phyloP scores from a whole-genome alignment of 53 echinoderm and acorn worm species.

The Temnopleurus reevesii region DNA sequence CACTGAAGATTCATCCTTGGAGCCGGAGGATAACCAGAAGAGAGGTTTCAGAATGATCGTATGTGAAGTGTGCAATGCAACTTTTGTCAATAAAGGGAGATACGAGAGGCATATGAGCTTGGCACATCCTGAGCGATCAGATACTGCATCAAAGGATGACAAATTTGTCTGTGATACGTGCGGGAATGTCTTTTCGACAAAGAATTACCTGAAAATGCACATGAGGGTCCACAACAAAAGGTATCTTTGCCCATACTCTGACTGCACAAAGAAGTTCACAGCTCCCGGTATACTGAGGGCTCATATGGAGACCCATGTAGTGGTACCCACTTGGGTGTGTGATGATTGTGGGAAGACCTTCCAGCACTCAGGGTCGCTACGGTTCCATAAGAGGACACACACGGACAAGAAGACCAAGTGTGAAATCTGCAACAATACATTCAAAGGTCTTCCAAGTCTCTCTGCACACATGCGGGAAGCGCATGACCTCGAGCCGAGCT shows the following conservation, averaged over 20 bases:
- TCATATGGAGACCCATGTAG: background rate
- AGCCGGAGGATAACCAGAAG: background rate
- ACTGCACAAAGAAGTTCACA: background rate
- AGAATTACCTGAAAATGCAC: background rate
- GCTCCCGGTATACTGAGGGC: background rate
- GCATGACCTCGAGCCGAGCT: background rate
- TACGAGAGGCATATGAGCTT: background rate
- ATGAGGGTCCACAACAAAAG: conserved; percentile 7
- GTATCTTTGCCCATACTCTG: background rate
- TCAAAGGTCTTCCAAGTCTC: background rate
- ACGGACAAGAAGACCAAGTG: background rate
- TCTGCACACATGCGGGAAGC: background rate
- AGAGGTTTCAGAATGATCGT: background rate
- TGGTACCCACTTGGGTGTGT: background rate
- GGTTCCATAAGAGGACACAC: background rate
- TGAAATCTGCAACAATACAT: background rate
- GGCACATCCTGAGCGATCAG: background rate
- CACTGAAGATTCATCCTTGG: background rate
- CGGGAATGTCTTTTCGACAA: background rate
- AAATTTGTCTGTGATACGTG: background rate
- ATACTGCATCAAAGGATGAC: background rate
- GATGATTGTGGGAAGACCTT: background rate
- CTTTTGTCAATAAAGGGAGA: background rate
- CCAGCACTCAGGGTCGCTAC: background rate
- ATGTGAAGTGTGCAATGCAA: background rate